phyloP scores from a whole-genome alignment of 2,888 invertebrate species.

The Galerucella pusilla region DNA sequence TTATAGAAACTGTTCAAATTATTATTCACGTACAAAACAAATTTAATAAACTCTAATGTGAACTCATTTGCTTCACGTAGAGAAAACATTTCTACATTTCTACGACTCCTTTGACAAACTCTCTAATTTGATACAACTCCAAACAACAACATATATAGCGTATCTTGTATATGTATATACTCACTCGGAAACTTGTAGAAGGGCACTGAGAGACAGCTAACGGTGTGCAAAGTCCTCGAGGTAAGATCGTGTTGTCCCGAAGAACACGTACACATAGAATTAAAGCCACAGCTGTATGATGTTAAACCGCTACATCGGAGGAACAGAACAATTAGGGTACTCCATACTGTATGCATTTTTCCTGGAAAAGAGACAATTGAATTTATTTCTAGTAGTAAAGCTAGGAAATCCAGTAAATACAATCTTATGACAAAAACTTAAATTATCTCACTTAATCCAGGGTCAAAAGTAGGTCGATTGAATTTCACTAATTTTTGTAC shows the following conservation, averaged over 20 bases:
- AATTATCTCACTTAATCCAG: too few species aligned
- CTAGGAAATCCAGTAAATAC: neutral
- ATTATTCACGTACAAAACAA: neutral
- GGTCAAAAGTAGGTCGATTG: too few species aligned
- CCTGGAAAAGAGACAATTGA: conserved; percentile 26
- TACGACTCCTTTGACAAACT: neutral
- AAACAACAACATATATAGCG: conserved; percentile 1
- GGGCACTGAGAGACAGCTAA: conserved; percentile 79
- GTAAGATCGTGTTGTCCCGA: conserved; percentile 67
- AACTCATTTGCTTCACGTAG: neutral
- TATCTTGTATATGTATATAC: conserved; percentile 32
- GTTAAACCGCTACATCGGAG: conserved; percentile 56
- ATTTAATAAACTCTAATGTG: neutral
- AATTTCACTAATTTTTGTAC: too few species aligned
- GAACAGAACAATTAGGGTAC: conserved; percentile 55
- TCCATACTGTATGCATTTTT: conserved; percentile 58
- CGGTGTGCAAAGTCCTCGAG: conserved; percentile 62
- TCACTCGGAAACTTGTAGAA: conserved; percentile 79
- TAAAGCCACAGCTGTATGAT: conserved; percentile 70
- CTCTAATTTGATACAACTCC: neutral
- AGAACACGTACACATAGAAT: conserved; percentile 78
- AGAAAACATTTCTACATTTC: neutral
- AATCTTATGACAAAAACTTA: too few species aligned
- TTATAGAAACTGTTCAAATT: neutral
- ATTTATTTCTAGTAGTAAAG: neutral